Base-by-base conservation (phyloP, 2,113 vertebrate genomes). In the Diphyllodes magnificus region DNA sequence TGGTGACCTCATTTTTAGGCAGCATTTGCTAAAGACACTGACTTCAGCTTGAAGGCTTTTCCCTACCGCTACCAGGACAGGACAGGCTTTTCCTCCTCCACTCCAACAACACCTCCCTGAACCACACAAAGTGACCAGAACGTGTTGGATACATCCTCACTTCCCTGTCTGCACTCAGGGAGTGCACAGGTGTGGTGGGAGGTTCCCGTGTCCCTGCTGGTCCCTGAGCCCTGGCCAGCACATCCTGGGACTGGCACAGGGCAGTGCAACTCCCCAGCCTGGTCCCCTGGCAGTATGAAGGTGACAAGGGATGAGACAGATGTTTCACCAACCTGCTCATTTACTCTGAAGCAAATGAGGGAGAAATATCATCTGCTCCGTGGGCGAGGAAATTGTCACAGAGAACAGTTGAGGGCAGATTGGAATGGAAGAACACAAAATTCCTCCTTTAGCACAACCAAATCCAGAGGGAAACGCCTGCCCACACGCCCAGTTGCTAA, bases 91-190 rank as follows among this genome's bases (percentile, higher is more conserved):
- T 30, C 17, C 68, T 57, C 28, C 83, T 31, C 17, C 91, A 70
- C 23, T 10, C 18, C 27, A n/a, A 8, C 27, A 30, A 7, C 31
- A 27, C 6, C 40, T 65, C 56, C 63, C 37, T 15, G 18, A n/a
- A 22, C 11, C 35, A 27, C 68, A 47, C 14, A 3, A 18, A 27
- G 53, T 23, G 47, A 59, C 44, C 61, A 64, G 47, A 40, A 5
- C 2, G 35, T 19, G 25, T 1, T 82, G 35, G 50, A 8, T 0
- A 13, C 13, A 40, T 0, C 0, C 30, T 57, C 40, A 5, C 5
- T 15, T 37, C 33, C 66, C 63, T 31, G 45, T 19, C 53, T 15
- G 22, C 9, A 6, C 47, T 11, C 8, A 9, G 18, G 24, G 31
- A 3, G 13, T 1, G 51, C 7, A 10, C 17, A 49, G 53, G 24